Conservation (phyloP, 2,888 invertebrate genomes). For the Coenonympha arcania region DNA sequence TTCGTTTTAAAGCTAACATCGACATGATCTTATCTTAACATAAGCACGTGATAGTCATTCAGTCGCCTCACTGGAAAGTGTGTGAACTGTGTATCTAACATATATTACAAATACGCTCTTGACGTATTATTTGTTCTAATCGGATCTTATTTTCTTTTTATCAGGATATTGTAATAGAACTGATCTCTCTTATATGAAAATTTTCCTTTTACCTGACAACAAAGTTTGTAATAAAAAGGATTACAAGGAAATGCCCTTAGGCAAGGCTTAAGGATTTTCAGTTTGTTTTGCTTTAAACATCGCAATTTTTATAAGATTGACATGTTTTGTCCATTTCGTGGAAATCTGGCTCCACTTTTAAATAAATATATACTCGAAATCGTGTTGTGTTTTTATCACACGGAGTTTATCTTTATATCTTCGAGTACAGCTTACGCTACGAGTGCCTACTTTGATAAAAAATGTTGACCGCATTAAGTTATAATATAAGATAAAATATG, state of each 20-base stretch:
- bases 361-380: neutral
- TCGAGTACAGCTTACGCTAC: neutral
- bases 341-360: neutral
- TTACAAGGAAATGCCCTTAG: neutral
- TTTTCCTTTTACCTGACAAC: no score
- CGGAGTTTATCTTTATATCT: conserved; percentile 1
- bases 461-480: neutral
- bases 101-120: neutral
- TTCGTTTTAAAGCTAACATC: neutral
- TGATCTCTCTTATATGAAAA: no score
- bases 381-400: neutral
- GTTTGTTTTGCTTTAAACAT: neutral
- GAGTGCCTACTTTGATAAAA: conserved; percentile 6
- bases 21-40: neutral
- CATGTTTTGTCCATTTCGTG: neutral
- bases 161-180: neutral
- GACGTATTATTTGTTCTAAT: neutral
- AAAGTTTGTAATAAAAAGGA: no score
- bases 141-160: neutral
- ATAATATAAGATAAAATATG: neutral
- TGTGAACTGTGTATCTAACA: no score
- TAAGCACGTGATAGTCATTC: neutral
- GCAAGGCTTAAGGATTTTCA: neutral
- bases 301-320: neutral
- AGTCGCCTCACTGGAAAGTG: neutral